Evolutionary conservation across 2,888 invertebrate species (phyloP).

Genomic region (Vanessa cardui): DNA sequence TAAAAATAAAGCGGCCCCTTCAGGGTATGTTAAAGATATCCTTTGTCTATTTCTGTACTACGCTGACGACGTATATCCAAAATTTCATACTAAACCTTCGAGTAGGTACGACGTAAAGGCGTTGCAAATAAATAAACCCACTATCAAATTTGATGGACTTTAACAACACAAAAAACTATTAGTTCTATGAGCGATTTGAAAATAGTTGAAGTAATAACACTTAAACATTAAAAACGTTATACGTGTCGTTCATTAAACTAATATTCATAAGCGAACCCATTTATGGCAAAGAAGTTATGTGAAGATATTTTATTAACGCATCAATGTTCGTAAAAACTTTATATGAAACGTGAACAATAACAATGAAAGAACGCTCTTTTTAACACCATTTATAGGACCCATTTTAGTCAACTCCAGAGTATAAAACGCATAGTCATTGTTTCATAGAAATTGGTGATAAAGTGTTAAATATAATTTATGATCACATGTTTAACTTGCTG

Average conservation of each 20-base stretch:
- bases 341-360: conserved; percentile 19
- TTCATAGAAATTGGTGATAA: conserved; percentile 17
- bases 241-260: not conserved
- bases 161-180: too few relatives aligned
- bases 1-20: too few relatives aligned
- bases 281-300: not conserved
- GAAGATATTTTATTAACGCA: conserved; percentile 12
- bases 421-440: conserved; percentile 19
- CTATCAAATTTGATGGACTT: too few relatives aligned
- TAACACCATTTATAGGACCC: conserved; percentile 20
- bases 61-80: too few relatives aligned
- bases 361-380: conserved; percentile 26
- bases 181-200: too few relatives aligned
- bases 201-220: not conserved
- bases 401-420: conserved; percentile 21
- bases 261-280: not conserved
- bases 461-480: not conserved
- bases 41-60: too few relatives aligned
- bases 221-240: not conserved
- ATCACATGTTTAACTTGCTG: conserved; percentile 9
- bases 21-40: too few relatives aligned
- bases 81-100: too few relatives aligned
- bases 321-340: conserved; percentile 23
- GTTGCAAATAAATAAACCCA: too few relatives aligned
- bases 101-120: too few relatives aligned